Evolutionary conservation across 2,888 invertebrate species (phyloP).

Genomic region (Drosophila maculinotata): DNA sequence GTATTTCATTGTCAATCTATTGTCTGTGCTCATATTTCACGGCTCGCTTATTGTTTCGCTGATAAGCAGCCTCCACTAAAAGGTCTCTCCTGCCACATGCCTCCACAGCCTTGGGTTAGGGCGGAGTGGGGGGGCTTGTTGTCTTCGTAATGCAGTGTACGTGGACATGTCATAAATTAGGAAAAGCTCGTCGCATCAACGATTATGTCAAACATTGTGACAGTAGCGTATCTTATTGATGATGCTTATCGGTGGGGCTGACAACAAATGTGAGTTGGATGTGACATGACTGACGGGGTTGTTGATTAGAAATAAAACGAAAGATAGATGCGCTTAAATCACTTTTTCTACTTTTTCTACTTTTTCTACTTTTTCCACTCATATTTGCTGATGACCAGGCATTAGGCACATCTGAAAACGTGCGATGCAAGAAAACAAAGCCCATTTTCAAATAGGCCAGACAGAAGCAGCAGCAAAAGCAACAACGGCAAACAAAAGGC

Average conservation of each 20-base stretch:
- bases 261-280: conserved; percentile 50
- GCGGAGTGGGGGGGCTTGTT: conserved; percentile 16
- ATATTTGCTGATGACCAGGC: conserved; percentile 37
- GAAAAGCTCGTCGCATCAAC: conserved; percentile 57
- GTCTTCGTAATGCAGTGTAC: conserved; percentile 46
- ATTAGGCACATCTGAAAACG: conserved; percentile 35
- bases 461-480: not conserved
- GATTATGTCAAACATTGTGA: conserved; percentile 72
- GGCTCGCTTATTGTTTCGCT: conserved; percentile 48
- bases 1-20: conserved; percentile 43
- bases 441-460: conserved; percentile 56
- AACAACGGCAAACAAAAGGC: conserved; percentile 48
- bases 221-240: conserved; percentile 66
- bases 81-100: not conserved
- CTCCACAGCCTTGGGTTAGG: conserved; percentile 15
- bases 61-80: conserved; percentile 56
- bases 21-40: conserved; percentile 65
- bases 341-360: conserved; percentile 15
- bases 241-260: conserved; percentile 47
- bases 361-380: conserved; percentile 16
- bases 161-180: conserved; percentile 78
- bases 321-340: conserved; percentile 37
- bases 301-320: conserved; percentile 51
- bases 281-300: conserved; percentile 42
- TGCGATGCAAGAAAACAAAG: conserved; percentile 36